Percentiles rank a stretch among this genome's conserved stretches.
These are phyloP conservation scores for Tanypteryx hageni DNA, from an alignment of 2,888 invertebrate genomes.

Conservation along the genomic window DNA sequence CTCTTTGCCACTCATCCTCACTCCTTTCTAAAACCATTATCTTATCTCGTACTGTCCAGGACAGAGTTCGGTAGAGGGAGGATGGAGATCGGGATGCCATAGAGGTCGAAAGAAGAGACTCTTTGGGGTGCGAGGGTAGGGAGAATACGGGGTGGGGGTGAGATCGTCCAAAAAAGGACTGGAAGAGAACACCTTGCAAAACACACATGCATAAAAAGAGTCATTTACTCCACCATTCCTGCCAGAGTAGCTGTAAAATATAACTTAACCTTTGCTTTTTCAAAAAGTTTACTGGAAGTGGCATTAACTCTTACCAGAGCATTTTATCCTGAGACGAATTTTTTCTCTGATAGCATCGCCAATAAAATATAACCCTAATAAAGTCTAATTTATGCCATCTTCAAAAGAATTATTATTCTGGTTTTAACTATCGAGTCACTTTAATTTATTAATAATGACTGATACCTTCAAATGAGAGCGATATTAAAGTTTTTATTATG, in stretches of 20 bases:
- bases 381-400: too few species aligned
- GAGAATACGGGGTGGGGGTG: background rate
- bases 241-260: background rate
- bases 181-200: background rate
- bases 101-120: background rate
- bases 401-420: too few species aligned
- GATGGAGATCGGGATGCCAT: background rate
- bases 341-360: too few species aligned
- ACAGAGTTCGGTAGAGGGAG: conserved; percentile 1
- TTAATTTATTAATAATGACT: too few species aligned
- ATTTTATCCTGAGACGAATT: too few species aligned
- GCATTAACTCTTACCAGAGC: too few species aligned
- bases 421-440: too few species aligned
- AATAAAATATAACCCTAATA: too few species aligned
- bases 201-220: background rate
- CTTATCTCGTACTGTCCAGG: conserved; percentile 55
- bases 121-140: background rate
- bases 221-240: background rate
- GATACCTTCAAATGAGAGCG: too few species aligned
- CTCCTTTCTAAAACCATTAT: conserved; percentile 46
- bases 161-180: background rate
- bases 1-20: background rate
- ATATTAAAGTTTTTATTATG: too few species aligned
- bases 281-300: too few species aligned
- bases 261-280: too few species aligned